Evolutionary conservation across 2,888 invertebrate species (phyloP).

Genomic region (Ferrisia virgata): DNA sequence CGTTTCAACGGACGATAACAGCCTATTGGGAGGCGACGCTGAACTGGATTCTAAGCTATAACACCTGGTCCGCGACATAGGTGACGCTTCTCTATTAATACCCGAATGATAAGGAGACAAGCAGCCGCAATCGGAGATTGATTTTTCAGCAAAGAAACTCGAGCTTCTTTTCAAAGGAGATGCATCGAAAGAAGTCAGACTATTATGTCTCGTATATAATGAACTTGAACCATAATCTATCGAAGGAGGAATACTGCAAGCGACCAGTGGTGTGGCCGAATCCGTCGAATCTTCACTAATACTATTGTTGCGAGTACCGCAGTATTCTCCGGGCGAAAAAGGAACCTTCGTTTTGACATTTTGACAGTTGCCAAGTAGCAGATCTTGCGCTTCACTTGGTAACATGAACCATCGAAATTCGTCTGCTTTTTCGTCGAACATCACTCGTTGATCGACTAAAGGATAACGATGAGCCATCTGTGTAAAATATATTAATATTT

Average conservation of each 20-base stretch:
- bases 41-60: constrained; percentile 63
- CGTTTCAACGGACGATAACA: constrained; percentile 62
- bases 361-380: constrained; percentile 68
- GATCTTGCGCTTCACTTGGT: constrained; percentile 79
- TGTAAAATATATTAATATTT: not conserved
- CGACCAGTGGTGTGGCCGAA: constrained; percentile 25
- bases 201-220: constrained; percentile 47
- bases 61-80: constrained; percentile 58
- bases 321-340: constrained; percentile 65
- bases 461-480: constrained; percentile 69
- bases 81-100: constrained; percentile 25
- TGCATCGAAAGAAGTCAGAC: constrained; percentile 46
- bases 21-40: constrained; percentile 56
- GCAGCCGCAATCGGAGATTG: constrained; percentile 36
- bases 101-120: constrained; percentile 22
- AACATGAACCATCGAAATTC: constrained; percentile 83
- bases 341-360: constrained; percentile 75
- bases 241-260: not conserved
- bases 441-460: constrained; percentile 69
- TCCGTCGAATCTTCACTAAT: constrained; percentile 40
- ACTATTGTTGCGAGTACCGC: constrained; percentile 50
- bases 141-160: constrained; percentile 29
- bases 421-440: constrained; percentile 67
- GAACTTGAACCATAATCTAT: constrained; percentile 39
- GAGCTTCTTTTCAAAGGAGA: constrained; percentile 23